Evolutionary conservation across 2,113 vertebrate species (phyloP), one percentile per base, ranked within the genome.

Genomic region (Struthio camelus): DNA sequence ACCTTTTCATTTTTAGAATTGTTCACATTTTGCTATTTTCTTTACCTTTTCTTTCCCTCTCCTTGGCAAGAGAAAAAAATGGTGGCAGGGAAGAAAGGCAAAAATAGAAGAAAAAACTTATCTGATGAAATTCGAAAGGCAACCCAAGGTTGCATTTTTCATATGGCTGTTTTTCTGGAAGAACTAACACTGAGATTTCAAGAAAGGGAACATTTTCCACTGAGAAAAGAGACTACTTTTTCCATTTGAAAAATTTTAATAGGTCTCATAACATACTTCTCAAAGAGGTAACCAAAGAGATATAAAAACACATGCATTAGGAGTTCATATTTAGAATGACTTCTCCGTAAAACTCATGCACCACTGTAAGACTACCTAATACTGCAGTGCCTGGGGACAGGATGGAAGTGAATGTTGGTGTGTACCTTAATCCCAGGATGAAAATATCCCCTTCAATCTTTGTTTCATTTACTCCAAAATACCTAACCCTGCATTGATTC

Each of bases 381-480:
- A 38, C 46, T 69, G 56, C 40, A 75, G 67, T 88, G 90, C 73
- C 87, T 87, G 83, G 69, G 65, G 86, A 81, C 44, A 72, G 61
- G 76, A 87, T 65, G 80, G 56, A 80, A 94, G 56, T 56, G 76
- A 78, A 11, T 79, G 14, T 40, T 80, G 58, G 56, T 92, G 61
- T 75, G n/a, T 79, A 54, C 75, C 83, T 86, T 89, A 79, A 76
- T 76, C 56, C 56, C 34, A 61, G 20, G 40, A 86, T 65, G 56
- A 90, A 94, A 93, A 82, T 76, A 95, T 77, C 44, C 38, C 56
- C 38, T 89, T 81, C 76, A 77, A 84, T 94, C 76, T 84, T 94
- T 92, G 90, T 93, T 6, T 3, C 77, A 77, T 94, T 94, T 93
- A 66, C 70, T 87, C 18, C 84, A 81, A 92, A 95, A 90, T 89